Evolutionary conservation across 2,888 invertebrate genomes (phyloP).

Genomic region (Drosophila quinaria): DNA sequence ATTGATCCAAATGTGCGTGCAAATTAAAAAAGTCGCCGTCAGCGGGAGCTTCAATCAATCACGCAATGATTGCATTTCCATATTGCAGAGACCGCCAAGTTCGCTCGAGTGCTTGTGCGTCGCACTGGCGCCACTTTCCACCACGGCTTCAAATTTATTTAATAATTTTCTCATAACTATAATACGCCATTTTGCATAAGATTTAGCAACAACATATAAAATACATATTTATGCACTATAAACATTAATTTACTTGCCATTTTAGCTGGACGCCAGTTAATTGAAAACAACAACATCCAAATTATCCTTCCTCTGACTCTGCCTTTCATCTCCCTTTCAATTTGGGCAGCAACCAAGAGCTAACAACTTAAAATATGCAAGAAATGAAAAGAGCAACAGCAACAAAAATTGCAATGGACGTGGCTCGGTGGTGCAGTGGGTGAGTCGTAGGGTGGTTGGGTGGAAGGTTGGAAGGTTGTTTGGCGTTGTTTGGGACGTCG

Average conservation of each 20-base stretch:
- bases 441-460: neutral
- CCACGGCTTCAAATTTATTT: too few species aligned
- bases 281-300: slow-evolving; percentile 72
- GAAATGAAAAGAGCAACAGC: slow-evolving; percentile 57
- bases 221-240: slow-evolving; percentile 70
- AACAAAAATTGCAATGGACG: slow-evolving; percentile 66
- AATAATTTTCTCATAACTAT: too few species aligned
- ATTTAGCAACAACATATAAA: slow-evolving; percentile 33
- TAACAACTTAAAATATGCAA: slow-evolving; percentile 74
- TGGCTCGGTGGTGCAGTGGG: neutral
- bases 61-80: too few species aligned
- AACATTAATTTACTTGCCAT: slow-evolving; percentile 74
- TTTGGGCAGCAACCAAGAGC: slow-evolving; percentile 33
- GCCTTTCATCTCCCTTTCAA: neutral
- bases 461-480: neutral
- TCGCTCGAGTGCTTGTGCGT: too few species aligned
- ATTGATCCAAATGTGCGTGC: too few species aligned
- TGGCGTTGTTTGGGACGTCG: neutral
- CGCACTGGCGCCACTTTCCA: too few species aligned
- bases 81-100: too few species aligned
- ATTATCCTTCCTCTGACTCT: too few species aligned
- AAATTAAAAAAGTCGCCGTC: too few species aligned
- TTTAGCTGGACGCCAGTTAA: slow-evolving; percentile 74
- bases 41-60: too few species aligned
- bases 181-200: neutral